phyloP scores from a whole-genome alignment of 1,140 invertebrate genomes.

The Trichonephila clavata region DNA sequence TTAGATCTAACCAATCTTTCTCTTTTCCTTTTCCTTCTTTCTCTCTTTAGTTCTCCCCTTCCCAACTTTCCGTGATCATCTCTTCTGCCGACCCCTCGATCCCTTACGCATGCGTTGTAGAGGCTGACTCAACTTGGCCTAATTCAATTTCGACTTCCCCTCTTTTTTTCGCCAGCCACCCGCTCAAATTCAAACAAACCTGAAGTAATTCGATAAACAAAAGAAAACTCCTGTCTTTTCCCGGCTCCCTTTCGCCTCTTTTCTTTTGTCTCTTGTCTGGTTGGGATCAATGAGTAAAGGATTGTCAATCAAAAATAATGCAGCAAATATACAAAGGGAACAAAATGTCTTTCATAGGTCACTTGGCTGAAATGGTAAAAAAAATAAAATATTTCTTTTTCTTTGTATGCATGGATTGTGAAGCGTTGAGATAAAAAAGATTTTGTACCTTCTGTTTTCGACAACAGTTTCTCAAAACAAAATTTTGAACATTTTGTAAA shows the following conservation, averaged over 20 bases:
- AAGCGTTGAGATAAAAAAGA: neutral
- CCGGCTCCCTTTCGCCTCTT: neutral
- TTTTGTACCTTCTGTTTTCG: neutral
- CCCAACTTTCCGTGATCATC: neutral
- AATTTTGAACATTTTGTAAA: neutral
- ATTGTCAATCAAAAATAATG: neutral
- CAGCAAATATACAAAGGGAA: neutral
- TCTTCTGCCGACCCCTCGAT: neutral
- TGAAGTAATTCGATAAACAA: conserved; percentile 35
- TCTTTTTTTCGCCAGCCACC: neutral
- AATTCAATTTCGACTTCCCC: neutral
- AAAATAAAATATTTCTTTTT: neutral
- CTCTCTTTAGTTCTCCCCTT: neutral
- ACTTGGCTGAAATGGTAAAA: neutral
- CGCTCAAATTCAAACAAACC: conserved; percentile 40
- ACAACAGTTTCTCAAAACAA: neutral
- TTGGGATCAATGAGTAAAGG: neutral
- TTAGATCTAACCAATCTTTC: neutral
- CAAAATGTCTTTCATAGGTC: neutral
- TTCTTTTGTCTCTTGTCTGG: neutral
- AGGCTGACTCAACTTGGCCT: conserved; percentile 21
- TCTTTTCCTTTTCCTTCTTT: neutral
- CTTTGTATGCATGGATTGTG: neutral
- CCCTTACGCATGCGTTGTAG: neutral
- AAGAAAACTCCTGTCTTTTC: conserved; percentile 9